Conservation (phyloP, 2,113 vertebrate species). For the Mus pahari region DNA sequence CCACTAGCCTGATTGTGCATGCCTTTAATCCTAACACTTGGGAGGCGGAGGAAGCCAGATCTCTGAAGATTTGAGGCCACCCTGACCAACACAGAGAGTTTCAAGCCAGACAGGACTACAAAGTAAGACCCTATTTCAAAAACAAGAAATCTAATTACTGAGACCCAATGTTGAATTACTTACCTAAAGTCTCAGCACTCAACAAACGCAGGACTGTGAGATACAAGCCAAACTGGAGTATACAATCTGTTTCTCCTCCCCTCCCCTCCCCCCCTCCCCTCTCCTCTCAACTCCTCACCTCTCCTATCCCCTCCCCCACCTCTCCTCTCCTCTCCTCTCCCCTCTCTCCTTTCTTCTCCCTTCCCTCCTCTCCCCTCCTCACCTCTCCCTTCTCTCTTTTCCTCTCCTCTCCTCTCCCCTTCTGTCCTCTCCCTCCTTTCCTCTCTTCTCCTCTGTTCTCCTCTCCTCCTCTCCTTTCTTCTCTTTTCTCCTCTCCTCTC, state of each 20-base stretch:
- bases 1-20: not conserved
- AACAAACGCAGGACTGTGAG: not conserved
- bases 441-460: no score
- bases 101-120: not conserved
- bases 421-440: no score
- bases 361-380: no score
- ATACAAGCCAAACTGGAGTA: not conserved
- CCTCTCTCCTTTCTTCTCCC: not conserved
- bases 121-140: not conserved
- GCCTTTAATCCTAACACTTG: not conserved
- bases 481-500: no score
- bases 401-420: no score
- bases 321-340: not conserved
- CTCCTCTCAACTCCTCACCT: not conserved
- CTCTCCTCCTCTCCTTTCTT: no score
- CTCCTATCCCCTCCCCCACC: not conserved
- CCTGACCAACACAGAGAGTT: not conserved
- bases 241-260: not conserved
- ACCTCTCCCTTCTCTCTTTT: no score
- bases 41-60: not conserved
- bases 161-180: not conserved
- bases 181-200: not conserved
- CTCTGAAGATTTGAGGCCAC: not conserved
- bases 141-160: not conserved
- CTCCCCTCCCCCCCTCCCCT: not conserved